Base-by-base conservation (phyloP, 2,113 vertebrate genomes). In the Telmatochromis bifrenatus region DNA sequence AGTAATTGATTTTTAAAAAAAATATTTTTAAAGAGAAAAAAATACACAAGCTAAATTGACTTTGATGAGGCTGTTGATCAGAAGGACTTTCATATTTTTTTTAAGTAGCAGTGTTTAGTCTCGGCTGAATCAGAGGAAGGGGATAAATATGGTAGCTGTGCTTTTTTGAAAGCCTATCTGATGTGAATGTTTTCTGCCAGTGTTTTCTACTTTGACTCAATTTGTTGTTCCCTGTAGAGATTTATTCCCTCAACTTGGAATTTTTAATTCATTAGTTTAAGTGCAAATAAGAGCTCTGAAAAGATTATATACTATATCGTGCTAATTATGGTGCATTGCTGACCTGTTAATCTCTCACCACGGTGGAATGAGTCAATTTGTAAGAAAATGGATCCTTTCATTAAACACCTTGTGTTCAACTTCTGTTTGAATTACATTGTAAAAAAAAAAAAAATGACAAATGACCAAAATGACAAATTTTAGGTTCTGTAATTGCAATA, bases 11-110 rank as follows among this genome's bases (percentile, higher is more conserved):
- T 94, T 91, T 2, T 1, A 13, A 8, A 17, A 54, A 54, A 81
- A 49, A 17, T 7, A 39, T 79, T 37, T 87, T 89, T 90, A 7
- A 75, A 26, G 70, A 11, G 26, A 62, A 17, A 31, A 62, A 85
- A 86, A 73, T 79, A 56, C 10, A 53, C 1, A 7, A 35, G 37
- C 75, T 75, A 53, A 85, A 84, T 68, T 65, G 87, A 88, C 90
- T 92, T 90, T 94, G 87, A 94, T 86, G 93, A 89, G 79, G 62
- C 65, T 85, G 79, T 85, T 91, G 88, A 92, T 91, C 84, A 89
- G 85, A 88, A 26, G 58, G 65, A 82, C 83, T 85, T 87, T 79
- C 31, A 55, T 9, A 4, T 70, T 82, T 77, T 45, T 84, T 84
- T 19, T 39, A 87, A 89, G 82, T 19, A 37, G 39, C 77, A 10